These are phyloP conservation scores for Alouatta palliata DNA, from an alignment of 2,113 vertebrate genomes.

Conservation along the genomic window DNA sequence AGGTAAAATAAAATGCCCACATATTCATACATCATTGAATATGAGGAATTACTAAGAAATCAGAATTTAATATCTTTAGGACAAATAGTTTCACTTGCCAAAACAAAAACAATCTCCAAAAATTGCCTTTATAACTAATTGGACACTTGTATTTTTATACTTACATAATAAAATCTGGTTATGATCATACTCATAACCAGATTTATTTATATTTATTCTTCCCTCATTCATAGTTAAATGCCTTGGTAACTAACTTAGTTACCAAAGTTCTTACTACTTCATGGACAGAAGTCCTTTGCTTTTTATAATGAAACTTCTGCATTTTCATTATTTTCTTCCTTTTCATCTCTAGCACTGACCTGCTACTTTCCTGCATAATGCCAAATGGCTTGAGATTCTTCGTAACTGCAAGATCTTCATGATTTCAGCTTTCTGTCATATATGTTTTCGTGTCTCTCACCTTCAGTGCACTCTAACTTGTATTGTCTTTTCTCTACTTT, in stretches of 20 bases:
- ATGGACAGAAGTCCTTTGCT: neutral
- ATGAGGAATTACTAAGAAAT: neutral
- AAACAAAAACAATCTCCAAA: neutral
- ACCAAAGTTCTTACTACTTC: neutral
- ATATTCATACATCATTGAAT: neutral
- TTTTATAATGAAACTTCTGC: neutral
- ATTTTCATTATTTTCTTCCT: neutral
- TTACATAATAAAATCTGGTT: neutral
- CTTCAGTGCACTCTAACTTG: neutral
- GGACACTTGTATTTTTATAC: neutral
- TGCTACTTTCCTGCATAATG: neutral
- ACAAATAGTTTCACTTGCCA: neutral
- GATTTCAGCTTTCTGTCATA: neutral
- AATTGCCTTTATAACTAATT: neutral
- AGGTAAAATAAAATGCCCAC: neutral
- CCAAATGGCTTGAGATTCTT: neutral
- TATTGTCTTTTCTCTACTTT: neutral
- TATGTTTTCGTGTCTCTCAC: neutral
- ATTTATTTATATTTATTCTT: neutral
- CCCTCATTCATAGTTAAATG: neutral
- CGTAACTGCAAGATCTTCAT: neutral
- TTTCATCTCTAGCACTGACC: neutral
- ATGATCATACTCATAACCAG: neutral
- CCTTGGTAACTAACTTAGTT: neutral
- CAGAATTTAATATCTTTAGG: neutral